Evolutionary conservation across 2,888 invertebrate species (phyloP), one percentile per base, ranked within the genome.

Genomic region (Malachius bipustulatus): DNA sequence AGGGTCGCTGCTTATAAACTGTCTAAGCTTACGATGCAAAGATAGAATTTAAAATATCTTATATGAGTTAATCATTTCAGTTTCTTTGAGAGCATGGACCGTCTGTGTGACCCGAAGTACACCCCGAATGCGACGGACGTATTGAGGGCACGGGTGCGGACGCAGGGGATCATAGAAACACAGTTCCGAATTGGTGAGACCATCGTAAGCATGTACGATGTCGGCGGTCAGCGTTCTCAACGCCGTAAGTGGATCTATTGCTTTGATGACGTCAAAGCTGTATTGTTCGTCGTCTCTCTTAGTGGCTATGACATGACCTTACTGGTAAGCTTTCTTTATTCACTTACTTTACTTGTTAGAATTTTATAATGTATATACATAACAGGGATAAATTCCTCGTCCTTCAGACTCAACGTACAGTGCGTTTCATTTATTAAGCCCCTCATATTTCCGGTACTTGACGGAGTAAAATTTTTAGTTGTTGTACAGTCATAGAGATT

Each of bases 271-370:
- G 75, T 75, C 2, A 62, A 68, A 46, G 73, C 75, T 11, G 69
- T 76, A 2, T 53, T 76, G 28, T 76, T 73, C 60, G 75, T 76
- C 11, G 72, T 73, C 10, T 73, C 76, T 1, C 58, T 76, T 4
- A 76, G 75, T 55, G 73, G 74, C 28, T 76, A 75, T 49, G 76
- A 76, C 50, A 75, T 76, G 75, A 73, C 73, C 3, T 56, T 75
- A 28, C 59, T 69, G 47, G 66, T 67, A 53, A 55, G 57, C 43
- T 26, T 33, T 4, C 2, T 38, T 29, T 29, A 14, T 14, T 27
- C 19, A n/a, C 8, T 13, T 27, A 16, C 6, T 14, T 27, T 34
- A 15, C 12, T 28, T 12, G 14, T 26, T 19, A 26, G 13, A 31
- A 30, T 32, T 26, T 8, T 26, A 16, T 36, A n/a, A 19, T 19